A percentile compares a stretch with the other conserved stretches of the same genome.
Evolutionary conservation across 2,888 invertebrate genomes (phyloP).

Genomic region (Plebejus anna): DNA sequence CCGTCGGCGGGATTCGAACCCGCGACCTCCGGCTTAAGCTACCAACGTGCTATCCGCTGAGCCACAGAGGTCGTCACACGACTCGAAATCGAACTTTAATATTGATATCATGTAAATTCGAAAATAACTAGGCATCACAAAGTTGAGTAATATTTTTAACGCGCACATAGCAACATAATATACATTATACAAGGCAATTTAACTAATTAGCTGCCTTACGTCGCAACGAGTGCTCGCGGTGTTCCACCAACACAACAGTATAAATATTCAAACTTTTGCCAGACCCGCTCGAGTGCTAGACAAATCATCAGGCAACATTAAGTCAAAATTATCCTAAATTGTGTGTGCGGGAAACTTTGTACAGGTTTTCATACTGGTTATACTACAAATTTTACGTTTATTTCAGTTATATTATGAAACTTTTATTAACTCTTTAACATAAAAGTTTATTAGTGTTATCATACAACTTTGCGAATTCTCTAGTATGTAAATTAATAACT

Average conservation of each 20-base stretch:
- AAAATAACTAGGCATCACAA: neutral
- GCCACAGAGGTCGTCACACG: too few relatives aligned
- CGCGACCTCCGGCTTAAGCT: too few relatives aligned
- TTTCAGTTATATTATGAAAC: neutral
- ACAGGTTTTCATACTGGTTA: neutral
- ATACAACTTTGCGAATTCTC: neutral
- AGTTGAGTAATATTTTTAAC: neutral
- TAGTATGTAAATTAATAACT: neutral
- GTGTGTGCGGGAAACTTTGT: neutral
- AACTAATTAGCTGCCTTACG: constrained; percentile 12
- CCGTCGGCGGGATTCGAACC: too few relatives aligned
- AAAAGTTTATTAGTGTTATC: neutral
- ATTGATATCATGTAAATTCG: neutral
- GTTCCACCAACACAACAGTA: constrained; percentile 1
- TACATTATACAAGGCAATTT: neutral
- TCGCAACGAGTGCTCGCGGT: neutral
- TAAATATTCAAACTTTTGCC: constrained; percentile 25
- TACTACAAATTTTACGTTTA: neutral
- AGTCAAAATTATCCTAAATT: neutral
- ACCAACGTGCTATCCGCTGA: too few relatives aligned
- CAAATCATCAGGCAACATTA: constrained; percentile 10
- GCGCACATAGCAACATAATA: neutral
- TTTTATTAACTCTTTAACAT: neutral
- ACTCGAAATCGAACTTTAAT: neutral
- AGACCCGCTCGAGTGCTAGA: constrained; percentile 13